Base-by-base conservation (phyloP, 2,888 invertebrate species). In the Formica aserva region DNA sequence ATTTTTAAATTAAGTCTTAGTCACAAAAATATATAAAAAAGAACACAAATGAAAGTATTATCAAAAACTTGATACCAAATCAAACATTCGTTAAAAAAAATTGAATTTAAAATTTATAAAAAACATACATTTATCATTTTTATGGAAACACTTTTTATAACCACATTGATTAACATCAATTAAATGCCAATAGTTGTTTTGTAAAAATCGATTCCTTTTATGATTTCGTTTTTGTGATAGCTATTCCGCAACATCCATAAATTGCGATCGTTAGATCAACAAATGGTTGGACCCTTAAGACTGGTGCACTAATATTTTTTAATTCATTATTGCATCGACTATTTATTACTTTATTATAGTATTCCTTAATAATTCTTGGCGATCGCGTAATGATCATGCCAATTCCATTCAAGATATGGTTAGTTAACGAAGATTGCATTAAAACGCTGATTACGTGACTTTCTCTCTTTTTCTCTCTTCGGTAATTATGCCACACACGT, bases 371-470 rank as follows among this genome's bases (percentile, higher is more conserved):
- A 75, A 82, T 57, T 38, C 45, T 41, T 63, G 18, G 29, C 63
- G n/a, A 38, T 22, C 29, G n/a, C 15, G n/a, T 74, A 62, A 74
- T 62, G 13, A 74, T 52, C 29, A 26, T 18, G 63, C 32, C n/a
- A 48, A 41, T 71, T 66, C 71, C 9, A n/a, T 26, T 26, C 22
- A 35, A 66, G 22, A 8, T 57, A 74, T 67, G 22, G 35, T 38
- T 66, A 48, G 35, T 75, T 86, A 84, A 87, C 77, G 82, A 86
- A 87, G 78, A 84, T 86, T 32, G 32, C 74, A 65, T 86, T 82
- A 86, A 52, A 87, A 78, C 38, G 32, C 13, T 13, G 29, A 41
- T 4, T 4, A 41, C 5, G 35, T 35, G 15, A 2, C 26, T 38
- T 9, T 38, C 38, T 41, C 3, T 13, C 13, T 41, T 3, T 41